A percentile compares a stretch with the other conserved stretches of the same genome.
Evolutionary conservation across 2,797 vertebrate species (phyloP).

Genomic region (Pempheris klunzingeri): DNA sequence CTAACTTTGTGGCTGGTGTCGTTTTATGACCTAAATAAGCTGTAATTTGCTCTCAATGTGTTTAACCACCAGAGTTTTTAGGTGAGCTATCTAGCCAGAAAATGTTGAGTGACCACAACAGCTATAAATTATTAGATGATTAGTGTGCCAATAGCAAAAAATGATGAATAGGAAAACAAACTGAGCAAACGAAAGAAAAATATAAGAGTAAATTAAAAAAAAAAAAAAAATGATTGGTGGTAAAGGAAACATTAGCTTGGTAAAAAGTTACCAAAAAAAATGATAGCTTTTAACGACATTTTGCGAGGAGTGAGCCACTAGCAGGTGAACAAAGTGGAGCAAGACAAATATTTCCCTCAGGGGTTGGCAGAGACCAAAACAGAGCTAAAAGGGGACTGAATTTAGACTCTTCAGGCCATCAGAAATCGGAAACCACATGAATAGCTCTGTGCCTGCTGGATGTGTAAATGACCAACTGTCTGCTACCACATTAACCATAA

Average conservation of each 20-base stretch:
- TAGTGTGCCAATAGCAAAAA: background rate
- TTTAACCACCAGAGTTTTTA: background rate
- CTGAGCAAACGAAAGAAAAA: background rate
- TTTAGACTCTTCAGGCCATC: accelerated
- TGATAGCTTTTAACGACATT: no score
- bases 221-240: background rate
- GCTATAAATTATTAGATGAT: no score
- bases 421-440: background rate
- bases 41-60: background rate
- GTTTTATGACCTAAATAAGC: background rate
- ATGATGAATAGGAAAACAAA: no score
- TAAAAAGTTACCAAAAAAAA: background rate
- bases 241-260: background rate
- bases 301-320: background rate
- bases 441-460: background rate
- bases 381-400: background rate
- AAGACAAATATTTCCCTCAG: background rate
- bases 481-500: background rate
- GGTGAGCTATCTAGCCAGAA: background rate
- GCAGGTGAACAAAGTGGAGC: background rate
- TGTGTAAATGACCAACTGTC: background rate
- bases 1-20: background rate
- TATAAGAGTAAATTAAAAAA: background rate
- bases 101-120: background rate
- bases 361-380: background rate